Base-by-base conservation (phyloP, 2,113 vertebrate species). In the Hyaena hyaena region DNA sequence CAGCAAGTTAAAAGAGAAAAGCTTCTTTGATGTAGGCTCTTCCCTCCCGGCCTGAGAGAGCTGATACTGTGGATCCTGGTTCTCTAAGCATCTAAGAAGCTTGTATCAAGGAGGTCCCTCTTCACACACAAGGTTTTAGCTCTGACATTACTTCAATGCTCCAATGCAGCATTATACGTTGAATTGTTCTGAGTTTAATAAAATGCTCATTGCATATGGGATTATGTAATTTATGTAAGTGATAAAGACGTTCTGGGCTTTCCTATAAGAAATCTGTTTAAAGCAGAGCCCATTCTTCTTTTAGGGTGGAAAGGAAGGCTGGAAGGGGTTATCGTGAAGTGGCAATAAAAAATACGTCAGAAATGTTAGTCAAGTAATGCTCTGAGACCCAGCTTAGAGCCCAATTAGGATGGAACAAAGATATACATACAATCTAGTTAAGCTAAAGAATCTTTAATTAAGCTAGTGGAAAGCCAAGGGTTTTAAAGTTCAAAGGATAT, bases 401-500 rank as follows among this genome's bases (percentile, higher is more conserved):
- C 90, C 85, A 93, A 97, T 96, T 81, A 93, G 39, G 90, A 97
- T 0, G 43, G 11, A 43, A 96, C 97, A 85, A 97, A 97, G 98
- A 96, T 74, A 10, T 77, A 63, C 71, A 90, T 31, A 43, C 79
- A 93, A 92, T n/a, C 65, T 90, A 93, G 80, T 90, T 93, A 97
- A 91, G 95, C 95, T 92, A 93, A 93, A 82, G 82, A 92, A 96
- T 96, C 88, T 68, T 90, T 98, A 95, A 98, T 97, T 96, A 97
- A 94, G 92, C 88, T 84, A 68, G 71, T 55, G 48, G 39, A 97
- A 98, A 98, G 93, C 92, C 86, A 89, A 73, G 83, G 93, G 58
- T 95, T 97, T 98, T 97, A 87, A 96, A 97, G 95, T 97, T 98
- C 97, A 97, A 97, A 98, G 92, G 63, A 92, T 96, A 63, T 55